Evolutionary conservation across 2,797 vertebrate species (phyloP), one percentile per base, ranked within the genome.

Genomic region (Miichthys miiuy): DNA sequence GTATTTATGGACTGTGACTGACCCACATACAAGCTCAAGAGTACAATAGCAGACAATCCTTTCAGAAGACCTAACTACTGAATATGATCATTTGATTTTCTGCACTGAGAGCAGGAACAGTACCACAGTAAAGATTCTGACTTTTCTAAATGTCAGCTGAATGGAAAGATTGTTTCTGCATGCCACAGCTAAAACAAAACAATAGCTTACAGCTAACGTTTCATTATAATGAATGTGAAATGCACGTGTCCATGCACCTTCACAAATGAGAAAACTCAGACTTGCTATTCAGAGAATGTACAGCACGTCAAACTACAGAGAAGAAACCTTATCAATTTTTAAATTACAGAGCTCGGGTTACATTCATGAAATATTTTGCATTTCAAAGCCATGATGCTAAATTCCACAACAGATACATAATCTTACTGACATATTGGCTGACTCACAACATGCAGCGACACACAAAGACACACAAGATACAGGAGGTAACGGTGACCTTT

Each of bases 401-500:
- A 84, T 86, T 86, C 72, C 74, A 76, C 55, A 25, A 66, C 42
- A 71, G 79, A 89, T 51, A 55, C 60, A 83, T 23, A 69, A 85
- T 89, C 86, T 72, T 25, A 17, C 63, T 68, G 66, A 81, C 46
- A 71, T 79, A 69, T 44, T 75, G 50, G 60, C 51, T 23, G 74
- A 70, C 78, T 83, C 56, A 68, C 72, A 62, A 70, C 58, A 34
- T 18, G 47, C 42, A 65, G 62, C 83, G 51, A 34, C 30, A 41
- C 72, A 86, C 81, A 84, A 58, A 84, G 75, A 68, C 67, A 51
- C 27, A 57, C 52, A 77, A 75, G 70, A 76, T 34, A 56, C 38
- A 82, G 79, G 76, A 90, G 87, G 87, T 91, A 90, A 86, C 25
- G 80, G 60, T 85, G 88, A 92, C 90, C 88, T 94, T 91, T 91